phyloP scores from a whole-genome alignment of 2,888 invertebrate species.

The Tetropium fuscum region DNA sequence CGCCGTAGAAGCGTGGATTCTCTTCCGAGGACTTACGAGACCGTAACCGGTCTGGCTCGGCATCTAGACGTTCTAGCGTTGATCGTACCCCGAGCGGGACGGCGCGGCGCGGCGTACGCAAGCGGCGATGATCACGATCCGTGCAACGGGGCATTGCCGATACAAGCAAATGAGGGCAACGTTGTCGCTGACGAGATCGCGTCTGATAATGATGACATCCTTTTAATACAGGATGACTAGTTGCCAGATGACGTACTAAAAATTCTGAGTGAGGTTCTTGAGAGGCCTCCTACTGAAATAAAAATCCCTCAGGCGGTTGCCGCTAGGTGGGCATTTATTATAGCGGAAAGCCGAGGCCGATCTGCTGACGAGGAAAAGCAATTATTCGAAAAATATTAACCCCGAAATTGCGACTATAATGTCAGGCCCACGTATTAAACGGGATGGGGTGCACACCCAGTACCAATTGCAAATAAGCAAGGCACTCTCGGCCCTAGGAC shows the following conservation, averaged over 20 bases:
- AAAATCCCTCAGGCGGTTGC: background rate
- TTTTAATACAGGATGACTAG: background rate
- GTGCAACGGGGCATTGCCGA: background rate
- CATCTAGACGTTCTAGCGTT: background rate
- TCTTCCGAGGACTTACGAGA: background rate
- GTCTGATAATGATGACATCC: background rate
- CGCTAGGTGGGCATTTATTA: background rate
- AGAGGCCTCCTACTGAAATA: background rate
- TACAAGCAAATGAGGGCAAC: background rate
- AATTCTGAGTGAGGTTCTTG: background rate
- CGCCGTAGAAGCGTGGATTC: no score
- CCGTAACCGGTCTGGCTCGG: background rate
- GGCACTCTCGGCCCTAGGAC: background rate
- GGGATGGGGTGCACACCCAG: background rate
- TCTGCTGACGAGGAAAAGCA: background rate
- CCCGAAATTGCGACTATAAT: background rate
- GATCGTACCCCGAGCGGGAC: background rate
- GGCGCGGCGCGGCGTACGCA: background rate
- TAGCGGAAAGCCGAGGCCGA: background rate
- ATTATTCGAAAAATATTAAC: background rate
- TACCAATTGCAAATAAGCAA: background rate
- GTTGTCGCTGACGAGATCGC: background rate
- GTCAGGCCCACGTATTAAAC: background rate
- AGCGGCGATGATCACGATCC: background rate
- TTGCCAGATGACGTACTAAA: background rate